Conservation (phyloP, 2,113 vertebrate genomes). For the Heterotilapia buettikoferi region DNA sequence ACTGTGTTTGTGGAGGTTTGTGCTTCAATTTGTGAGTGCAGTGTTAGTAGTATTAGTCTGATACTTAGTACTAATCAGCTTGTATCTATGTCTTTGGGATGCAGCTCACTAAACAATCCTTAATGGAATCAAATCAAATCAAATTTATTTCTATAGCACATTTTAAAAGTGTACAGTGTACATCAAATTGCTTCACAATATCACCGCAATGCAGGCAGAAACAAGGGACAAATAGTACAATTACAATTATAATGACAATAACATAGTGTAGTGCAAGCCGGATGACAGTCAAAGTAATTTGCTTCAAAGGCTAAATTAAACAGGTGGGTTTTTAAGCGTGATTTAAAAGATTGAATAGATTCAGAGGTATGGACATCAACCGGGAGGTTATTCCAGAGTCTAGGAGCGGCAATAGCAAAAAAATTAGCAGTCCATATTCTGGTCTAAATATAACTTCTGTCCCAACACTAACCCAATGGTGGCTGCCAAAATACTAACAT, state of each 20-base stretch:
- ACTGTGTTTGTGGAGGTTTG: not conserved
- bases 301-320: not conserved
- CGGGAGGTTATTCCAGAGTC: not conserved
- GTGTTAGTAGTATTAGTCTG: not conserved
- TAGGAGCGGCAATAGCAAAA: not conserved
- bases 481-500: not conserved
- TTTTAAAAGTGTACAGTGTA: not conserved
- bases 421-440: not conserved
- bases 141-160: not conserved
- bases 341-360: not conserved
- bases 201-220: accelerated
- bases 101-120: not conserved
- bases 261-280: not conserved
- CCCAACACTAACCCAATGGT: accelerated
- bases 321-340: accelerated
- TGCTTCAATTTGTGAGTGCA: not conserved
- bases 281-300: not conserved
- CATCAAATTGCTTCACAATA: not conserved
- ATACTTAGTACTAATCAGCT: not conserved
- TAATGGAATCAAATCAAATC: not conserved
- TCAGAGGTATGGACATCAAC: not conserved
- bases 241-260: not conserved
- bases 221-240: not conserved
- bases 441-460: not conserved
- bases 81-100: not conserved